Base-by-base conservation (phyloP, 2,113 vertebrate species). In the Thymallus thymallus region DNA sequence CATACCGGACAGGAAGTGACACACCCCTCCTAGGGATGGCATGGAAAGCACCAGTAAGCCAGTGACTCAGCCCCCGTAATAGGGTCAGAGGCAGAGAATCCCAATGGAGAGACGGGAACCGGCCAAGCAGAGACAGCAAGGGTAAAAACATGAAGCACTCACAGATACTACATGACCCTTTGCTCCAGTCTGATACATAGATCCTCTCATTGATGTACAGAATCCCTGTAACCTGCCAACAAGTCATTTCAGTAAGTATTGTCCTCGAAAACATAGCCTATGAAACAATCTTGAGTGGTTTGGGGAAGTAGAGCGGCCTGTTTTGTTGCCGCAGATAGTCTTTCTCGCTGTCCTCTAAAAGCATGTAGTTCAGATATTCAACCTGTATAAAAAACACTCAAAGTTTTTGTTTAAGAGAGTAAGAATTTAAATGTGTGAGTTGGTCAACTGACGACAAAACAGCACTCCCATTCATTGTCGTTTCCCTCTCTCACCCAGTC, bases 121-220 rank as follows among this genome's bases (percentile, higher is more conserved):
- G n/a, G n/a, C n/a, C n/a, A n/a, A n/a, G n/a, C n/a, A n/a, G n/a
- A n/a, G n/a, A n/a, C n/a, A n/a, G n/a, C n/a, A n/a, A n/a, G n/a
- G n/a, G n/a, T n/a, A 41, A 41, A 41, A 41, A 41, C 35, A 4
- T 20, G 32, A 63, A 10, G 30, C 61, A 88, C 90, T 89, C 81
- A 91, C 89, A 41, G 76, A 62, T 83, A 88, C 68, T 62, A 82
- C 0, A 88, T 86, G 80, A 91, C 85, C 32, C 80, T 73, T 80
- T 90, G 67, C 65, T 89, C 91, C 90, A 91, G 0, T 88, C 88
- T 0, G 88, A 72, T 41, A 88, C 30, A 4, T 88, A 92, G 76
- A 86, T 90, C 12, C 64, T 73, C 58, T 81, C 67, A 32, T 88
- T 88, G 81, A 91, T 79, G 6, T 85, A 88, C n/a, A 83, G 13